These are phyloP conservation scores for Dasysyrphus tricinctus DNA, from an alignment of 2,888 invertebrate species.

Conservation along the genomic window DNA sequence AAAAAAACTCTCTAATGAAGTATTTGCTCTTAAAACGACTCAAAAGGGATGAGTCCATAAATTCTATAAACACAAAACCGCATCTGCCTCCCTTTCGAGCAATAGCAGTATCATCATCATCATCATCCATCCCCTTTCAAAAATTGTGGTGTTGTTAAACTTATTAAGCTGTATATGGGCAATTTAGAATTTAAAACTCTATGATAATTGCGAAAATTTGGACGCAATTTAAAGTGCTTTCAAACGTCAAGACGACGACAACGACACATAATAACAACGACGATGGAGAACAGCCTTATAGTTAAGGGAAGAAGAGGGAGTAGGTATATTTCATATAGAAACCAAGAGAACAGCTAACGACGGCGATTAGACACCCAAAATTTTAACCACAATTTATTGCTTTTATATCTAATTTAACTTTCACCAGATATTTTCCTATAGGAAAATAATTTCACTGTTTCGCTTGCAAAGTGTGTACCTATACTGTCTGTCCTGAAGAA, in stretches of 20 bases:
- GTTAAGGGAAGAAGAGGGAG: not conserved
- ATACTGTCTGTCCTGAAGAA: not conserved
- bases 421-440: conserved; percentile 39
- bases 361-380: conserved; percentile 74
- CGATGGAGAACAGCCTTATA: not conserved
- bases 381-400: conserved; percentile 77
- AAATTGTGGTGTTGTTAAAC: conserved; percentile 52
- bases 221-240: conserved; percentile 73
- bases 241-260: conserved; percentile 24
- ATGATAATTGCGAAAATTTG: conserved; percentile 73
- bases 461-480: not conserved
- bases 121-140: not conserved
- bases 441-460: conserved; percentile 47
- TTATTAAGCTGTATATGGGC: conserved; percentile 69
- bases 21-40: conserved; percentile 44
- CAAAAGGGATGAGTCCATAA: conserved; percentile 67
- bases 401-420: conserved; percentile 77
- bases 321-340: not conserved
- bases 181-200: conserved; percentile 74
- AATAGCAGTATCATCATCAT: not conserved
- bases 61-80: conserved; percentile 47
- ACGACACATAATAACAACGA: not conserved
- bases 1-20: conserved; percentile 59
- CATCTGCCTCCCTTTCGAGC: not conserved
- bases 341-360: conserved; percentile 25